Evolutionary conservation across 92 coral and sea anemone species (phyloP), one percentile per base, ranked within the genome.

Genomic region (Actinostola sp.): DNA sequence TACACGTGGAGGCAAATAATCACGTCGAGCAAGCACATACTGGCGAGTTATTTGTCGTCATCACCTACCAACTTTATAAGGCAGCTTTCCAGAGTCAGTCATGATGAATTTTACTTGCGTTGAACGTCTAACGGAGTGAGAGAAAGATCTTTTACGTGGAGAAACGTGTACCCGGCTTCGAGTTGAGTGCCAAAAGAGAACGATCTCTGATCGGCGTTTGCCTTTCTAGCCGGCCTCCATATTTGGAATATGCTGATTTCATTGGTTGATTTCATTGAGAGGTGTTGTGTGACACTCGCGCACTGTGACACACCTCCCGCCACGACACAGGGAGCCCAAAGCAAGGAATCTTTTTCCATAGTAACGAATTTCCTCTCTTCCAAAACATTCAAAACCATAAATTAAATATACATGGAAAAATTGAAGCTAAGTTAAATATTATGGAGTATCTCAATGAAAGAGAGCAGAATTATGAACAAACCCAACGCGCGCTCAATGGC

Each of bases 61-160:
- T 32, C 29, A 68, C 92, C 81, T 75, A 87, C 97, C 93, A 75
- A 92, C 92, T 92, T 91, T 92, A 81, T 92, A 88, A 59, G 88
- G 88, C 54, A 84, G 82, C 52, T 88, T 84, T 80, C 86, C 92
- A 55, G 88, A 84, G 83, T 88, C 75, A 62, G 84, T 78, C 97
- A 83, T 84, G 62, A 32, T 84, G 81, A 51, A 27, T 24, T 70
- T 55, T 35, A 11, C 20, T 41, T 73, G 68, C 19, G 0, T 51
- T 56, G 54, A n/a, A 8, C 64, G 48, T 50, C 25, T 6, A 28
- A 51, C 33, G 56, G 43, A 35, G 38, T 68, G 27, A 33, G 31
- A 68, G 25, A 25, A 27, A 10, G 8, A 8, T 23, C 33, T 13
- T 48, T 32, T 32, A 30, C 29, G 26, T 30, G 48, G 8, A 66